Conservation (phyloP, 1,140 invertebrate species). For the Diachasmimorpha longicaudata region DNA sequence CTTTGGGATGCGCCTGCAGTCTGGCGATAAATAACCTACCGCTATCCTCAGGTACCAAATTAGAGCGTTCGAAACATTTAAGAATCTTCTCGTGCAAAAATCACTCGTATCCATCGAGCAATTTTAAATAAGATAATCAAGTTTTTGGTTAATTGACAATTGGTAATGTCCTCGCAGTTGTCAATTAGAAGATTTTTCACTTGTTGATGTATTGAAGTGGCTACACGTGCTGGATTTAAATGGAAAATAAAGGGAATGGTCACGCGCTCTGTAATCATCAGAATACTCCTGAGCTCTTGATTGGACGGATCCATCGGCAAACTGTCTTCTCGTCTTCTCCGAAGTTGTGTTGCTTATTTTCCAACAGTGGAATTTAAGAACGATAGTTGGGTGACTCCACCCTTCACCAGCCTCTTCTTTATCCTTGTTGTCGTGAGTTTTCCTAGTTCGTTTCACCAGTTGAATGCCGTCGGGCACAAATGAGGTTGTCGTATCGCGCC, state of each 20-base stretch:
- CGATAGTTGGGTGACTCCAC: too few relatives aligned
- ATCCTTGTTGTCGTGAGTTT: too few relatives aligned
- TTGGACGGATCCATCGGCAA: not conserved
- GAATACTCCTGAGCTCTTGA: not conserved
- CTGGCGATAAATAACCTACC: slow-evolving; percentile 7
- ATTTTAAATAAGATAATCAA: not conserved
- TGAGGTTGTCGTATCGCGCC: slow-evolving; percentile 60
- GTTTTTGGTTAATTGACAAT: not conserved
- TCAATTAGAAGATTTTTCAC: not conserved
- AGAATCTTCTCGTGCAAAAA: not conserved
- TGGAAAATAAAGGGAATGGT: not conserved
- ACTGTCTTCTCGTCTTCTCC: not conserved
- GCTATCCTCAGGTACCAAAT: slow-evolving; percentile 11
- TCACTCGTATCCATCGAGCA: not conserved
- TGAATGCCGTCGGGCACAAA: slow-evolving; percentile 34
- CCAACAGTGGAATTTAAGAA: not conserved
- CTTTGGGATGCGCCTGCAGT: not conserved
- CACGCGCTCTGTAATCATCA: not conserved
- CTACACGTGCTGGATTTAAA: not conserved
- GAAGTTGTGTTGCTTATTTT: not conserved
- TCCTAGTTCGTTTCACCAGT: too few relatives aligned
- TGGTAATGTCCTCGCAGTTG: not conserved
- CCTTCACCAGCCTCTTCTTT: too few relatives aligned
- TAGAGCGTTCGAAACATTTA: not conserved
- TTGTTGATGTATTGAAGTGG: not conserved